Evolutionary conservation across 2,113 vertebrate species (phyloP), one percentile per base, ranked within the genome.

Genomic region (Callopanchax toddi): DNA sequence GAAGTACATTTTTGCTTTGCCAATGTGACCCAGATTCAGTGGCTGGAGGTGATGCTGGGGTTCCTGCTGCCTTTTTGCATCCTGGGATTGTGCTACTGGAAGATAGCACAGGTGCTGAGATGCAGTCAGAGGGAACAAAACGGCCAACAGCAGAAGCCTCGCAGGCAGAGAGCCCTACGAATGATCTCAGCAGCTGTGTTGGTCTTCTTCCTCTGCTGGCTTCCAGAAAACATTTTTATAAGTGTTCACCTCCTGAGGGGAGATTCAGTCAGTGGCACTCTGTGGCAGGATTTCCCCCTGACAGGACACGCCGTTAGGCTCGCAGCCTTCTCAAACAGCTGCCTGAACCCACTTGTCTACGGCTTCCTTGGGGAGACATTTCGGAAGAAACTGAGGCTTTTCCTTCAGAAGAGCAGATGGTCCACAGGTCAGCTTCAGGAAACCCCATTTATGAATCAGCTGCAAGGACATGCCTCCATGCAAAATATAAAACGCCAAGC

Each of bases 181-280:
- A 96, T 98, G 93, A 97, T 97, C 76, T 83, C 94, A 0, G 94
- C 93, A 0, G 94, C 95, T 1, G 96, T 97, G 43, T 57, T 95
- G 0, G 94, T 96, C 51, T 98, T 97, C 90, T 97, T 97, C 74
- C 87, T 96, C 67, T 98, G 96, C 89, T 97, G 96, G 96, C 89
- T 98, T 34, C 96, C 96, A 0, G 94, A 97, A 83, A 98, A 97
- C 0, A 84, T 93, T 66, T 95, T 98, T 71, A 90, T 96, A 55
- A 94, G 94, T 0, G 84, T 94, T 15, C 94, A 95, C 16, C 94
- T 98, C 1, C 89, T 98, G 16, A 92, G 91, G 44, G 90, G 89
- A 0, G 70, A 88, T 2, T 79, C 73, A 0, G 87, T 91, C 0
- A 73, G 89, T 23, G 91, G 87, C 64, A 93, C 94, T 0, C 92